Percentiles rank a stretch among this genome's conserved stretches.
Evolutionary conservation across 2,113 vertebrate genomes (phyloP).

Genomic region (Castor canadensis): DNA sequence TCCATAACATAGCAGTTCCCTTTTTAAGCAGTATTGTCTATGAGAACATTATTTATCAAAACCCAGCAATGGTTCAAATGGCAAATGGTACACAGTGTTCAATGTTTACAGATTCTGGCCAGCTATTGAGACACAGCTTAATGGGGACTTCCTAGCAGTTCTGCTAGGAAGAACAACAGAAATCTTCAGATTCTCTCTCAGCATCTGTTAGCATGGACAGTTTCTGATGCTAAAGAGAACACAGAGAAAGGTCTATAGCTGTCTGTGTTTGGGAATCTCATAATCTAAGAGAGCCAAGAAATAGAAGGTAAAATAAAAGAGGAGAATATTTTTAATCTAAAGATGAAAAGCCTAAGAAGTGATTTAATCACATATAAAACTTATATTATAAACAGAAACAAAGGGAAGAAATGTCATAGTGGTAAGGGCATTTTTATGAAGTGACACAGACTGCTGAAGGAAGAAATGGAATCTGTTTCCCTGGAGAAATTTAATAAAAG

Average conservation of each 20-base stretch:
- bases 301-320: not conserved
- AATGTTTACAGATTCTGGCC: not conserved
- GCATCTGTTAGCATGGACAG: not conserved
- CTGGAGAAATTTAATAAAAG: slow-evolving; percentile 21
- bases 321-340: not conserved
- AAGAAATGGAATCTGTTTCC: slow-evolving; percentile 29
- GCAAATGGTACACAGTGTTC: not conserved
- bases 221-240: not conserved
- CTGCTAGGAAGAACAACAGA: not conserved
- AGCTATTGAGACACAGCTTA: not conserved
- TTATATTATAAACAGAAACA: not conserved
- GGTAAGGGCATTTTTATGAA: slow-evolving; percentile 20
- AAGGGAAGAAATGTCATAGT: not conserved
- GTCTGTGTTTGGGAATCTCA: not conserved
- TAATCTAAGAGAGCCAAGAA: not conserved
- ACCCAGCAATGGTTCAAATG: not conserved
- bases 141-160: not conserved
- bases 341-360: slow-evolving; percentile 4
- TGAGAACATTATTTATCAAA: not conserved
- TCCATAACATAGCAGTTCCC: not conserved
- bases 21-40: not conserved
- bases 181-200: not conserved
- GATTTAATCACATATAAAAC: not conserved
- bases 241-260: not conserved
- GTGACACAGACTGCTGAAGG: not conserved